Percentiles rank a stretch among this genome's conserved stretches.
Conservation (phyloP, 1,140 invertebrate species). For the Ditylenchus dipsaci region DNA sequence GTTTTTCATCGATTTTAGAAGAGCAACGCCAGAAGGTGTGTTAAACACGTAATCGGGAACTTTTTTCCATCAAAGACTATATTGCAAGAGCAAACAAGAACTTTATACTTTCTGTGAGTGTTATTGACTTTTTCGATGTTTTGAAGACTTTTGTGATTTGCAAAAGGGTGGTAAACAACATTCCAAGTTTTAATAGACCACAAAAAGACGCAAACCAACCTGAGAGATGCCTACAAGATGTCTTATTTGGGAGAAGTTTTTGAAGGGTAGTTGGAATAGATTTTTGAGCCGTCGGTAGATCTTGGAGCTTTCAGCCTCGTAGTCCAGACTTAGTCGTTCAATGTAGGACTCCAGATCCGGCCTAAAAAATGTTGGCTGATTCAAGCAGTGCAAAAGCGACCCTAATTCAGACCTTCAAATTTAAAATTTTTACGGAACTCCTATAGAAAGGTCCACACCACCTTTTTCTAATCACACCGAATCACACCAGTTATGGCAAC, state of each 20-base stretch:
- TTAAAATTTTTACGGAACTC: no score
- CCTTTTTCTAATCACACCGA: no score
- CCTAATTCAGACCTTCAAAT: not conserved
- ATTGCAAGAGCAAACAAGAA: no score
- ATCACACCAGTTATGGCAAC: no score
- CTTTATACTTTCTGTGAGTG: no score
- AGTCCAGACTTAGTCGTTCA: conserved; percentile 5
- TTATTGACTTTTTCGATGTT: no score
- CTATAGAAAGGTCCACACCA: no score
- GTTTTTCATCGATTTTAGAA: no score
- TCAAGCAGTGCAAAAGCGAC: not conserved
- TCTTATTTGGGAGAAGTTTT: not conserved
- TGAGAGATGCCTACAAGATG: not conserved
- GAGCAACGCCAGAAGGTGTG: no score
- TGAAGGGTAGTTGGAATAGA: conserved; percentile 7
- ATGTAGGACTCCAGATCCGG: conserved; percentile 5
- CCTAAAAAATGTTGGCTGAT: conserved; percentile 2
- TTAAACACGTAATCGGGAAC: no score
- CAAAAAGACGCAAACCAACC: not conserved
- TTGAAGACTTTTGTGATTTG: no score
- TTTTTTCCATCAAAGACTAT: no score
- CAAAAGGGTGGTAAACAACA: conserved; percentile 1
- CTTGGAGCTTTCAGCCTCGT: conserved; percentile 7
- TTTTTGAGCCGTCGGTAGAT: not conserved
- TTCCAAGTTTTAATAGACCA: not conserved